Conservation (phyloP, 2,113 vertebrate species). For the Planiliza haematocheilus region DNA sequence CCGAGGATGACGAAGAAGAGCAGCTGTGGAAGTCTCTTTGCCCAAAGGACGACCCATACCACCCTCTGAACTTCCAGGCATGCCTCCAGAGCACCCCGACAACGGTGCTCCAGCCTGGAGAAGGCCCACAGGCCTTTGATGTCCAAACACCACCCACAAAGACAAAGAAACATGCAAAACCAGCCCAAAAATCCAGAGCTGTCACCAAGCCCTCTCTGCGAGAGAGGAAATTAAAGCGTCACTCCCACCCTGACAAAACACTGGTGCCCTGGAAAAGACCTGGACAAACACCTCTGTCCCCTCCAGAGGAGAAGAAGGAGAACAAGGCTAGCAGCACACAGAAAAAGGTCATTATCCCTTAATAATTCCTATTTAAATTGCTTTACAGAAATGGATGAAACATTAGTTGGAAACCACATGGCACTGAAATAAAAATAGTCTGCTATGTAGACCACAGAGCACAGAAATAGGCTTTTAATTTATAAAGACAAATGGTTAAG, state of each 20-base stretch:
- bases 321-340: conserved; percentile 18
- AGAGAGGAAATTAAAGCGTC: conserved; percentile 50
- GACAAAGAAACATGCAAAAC: not conserved
- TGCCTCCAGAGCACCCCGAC: conserved; percentile 58
- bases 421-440: not conserved
- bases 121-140: not conserved
- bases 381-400: not conserved
- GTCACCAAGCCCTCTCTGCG: conserved; percentile 44
- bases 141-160: not conserved
- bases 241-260: conserved; percentile 49
- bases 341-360: conserved; percentile 77
- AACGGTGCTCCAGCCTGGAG: not conserved
- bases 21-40: conserved; percentile 78
- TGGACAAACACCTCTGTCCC: not conserved
- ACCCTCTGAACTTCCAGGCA: conserved; percentile 83
- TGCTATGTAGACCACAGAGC: not conserved
- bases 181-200: conserved; percentile 4
- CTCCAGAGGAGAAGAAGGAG: not conserved
- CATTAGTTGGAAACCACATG: not conserved
- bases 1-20: conserved; percentile 78
- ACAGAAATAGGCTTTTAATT: not conserved
- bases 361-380: not conserved
- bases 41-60: conserved; percentile 77
- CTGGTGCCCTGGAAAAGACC: conserved; percentile 76
- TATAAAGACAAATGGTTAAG: not conserved